These are phyloP conservation scores for Pedicia rivosa DNA, from an alignment of 2,888 invertebrate species.

Conservation along the genomic window DNA sequence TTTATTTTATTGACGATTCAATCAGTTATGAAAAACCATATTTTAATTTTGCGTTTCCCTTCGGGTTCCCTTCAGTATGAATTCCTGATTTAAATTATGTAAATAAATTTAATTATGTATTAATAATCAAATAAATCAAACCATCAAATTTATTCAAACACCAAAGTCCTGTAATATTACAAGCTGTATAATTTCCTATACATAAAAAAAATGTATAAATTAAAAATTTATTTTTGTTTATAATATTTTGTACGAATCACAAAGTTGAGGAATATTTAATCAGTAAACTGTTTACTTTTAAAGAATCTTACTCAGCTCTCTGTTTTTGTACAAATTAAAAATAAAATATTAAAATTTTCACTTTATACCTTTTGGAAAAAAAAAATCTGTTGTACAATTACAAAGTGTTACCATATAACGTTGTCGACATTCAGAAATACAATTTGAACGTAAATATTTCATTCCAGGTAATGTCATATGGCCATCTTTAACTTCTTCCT, in stretches of 20 bases:
- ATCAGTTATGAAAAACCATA: too few relatives aligned
- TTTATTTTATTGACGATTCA: too few relatives aligned
- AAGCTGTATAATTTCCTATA: slow-evolving; percentile 11
- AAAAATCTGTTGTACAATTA: slow-evolving; percentile 27
- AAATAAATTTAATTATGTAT: too few relatives aligned
- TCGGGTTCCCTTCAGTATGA: too few relatives aligned
- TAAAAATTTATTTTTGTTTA: too few relatives aligned
- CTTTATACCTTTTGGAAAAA: slow-evolving; percentile 24
- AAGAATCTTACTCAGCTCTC: too few relatives aligned
- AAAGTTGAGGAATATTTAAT: neutral
- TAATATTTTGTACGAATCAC: neutral
- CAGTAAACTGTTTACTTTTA: too few relatives aligned
- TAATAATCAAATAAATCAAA: slow-evolving; percentile 12
- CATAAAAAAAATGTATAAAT: too few relatives aligned
- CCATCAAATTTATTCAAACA: slow-evolving; percentile 21
- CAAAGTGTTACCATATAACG: slow-evolving; percentile 24
- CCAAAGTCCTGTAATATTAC: slow-evolving; percentile 16
- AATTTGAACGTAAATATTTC: slow-evolving; percentile 26
- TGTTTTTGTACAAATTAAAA: neutral
- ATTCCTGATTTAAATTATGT: too few relatives aligned
- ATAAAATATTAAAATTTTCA: neutral
- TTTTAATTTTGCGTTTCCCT: too few relatives aligned
- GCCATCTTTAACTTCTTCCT: slow-evolving; percentile 1
- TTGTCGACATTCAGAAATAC: slow-evolving; percentile 27
- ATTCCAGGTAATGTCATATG: slow-evolving; percentile 19